Evolutionary conservation across 2,888 invertebrate species (phyloP).

Genomic region (Mesorhabditis sp.): DNA sequence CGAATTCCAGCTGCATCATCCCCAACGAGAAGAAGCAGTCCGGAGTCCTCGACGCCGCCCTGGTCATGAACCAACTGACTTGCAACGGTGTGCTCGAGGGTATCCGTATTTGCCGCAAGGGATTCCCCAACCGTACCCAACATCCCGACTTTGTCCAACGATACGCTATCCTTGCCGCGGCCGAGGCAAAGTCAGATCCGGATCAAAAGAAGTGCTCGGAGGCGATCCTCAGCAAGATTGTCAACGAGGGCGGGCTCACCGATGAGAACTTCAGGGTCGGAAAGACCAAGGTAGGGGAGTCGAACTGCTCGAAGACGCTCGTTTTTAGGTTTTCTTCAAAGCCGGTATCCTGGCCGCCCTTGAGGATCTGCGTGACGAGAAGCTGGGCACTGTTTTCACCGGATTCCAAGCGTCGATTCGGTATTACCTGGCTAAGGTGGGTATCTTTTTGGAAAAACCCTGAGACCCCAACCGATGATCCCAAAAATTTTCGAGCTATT

Average conservation of each 20-base stretch:
- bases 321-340: constrained; percentile 65
- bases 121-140: constrained; percentile 99
- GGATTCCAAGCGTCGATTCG: constrained; percentile 70
- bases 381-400: constrained; percentile 86
- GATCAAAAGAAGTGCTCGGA: constrained; percentile 71
- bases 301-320: no score
- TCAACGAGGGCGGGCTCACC: constrained; percentile 70
- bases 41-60: constrained; percentile 86
- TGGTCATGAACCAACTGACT: constrained; percentile 97
- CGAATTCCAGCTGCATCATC: constrained; percentile 65
- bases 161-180: constrained; percentile 98
- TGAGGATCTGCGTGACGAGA: constrained; percentile 99
- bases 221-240: constrained; percentile 66
- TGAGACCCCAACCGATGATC: no score
- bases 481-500: no score
- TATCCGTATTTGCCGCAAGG: constrained; percentile 98
- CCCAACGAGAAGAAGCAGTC: constrained; percentile 59
- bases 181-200: constrained; percentile 62
- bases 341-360: constrained; percentile 99
- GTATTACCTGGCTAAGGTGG: constrained; percentile 22
- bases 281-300: constrained; percentile 34
- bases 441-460: no score
- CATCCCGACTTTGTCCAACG: constrained; percentile 99
- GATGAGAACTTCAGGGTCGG: constrained; percentile 49
- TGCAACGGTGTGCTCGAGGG: constrained; percentile 99